phyloP scores from a whole-genome alignment of 2,113 vertebrate genomes.

The Ictalurus punctatus region DNA sequence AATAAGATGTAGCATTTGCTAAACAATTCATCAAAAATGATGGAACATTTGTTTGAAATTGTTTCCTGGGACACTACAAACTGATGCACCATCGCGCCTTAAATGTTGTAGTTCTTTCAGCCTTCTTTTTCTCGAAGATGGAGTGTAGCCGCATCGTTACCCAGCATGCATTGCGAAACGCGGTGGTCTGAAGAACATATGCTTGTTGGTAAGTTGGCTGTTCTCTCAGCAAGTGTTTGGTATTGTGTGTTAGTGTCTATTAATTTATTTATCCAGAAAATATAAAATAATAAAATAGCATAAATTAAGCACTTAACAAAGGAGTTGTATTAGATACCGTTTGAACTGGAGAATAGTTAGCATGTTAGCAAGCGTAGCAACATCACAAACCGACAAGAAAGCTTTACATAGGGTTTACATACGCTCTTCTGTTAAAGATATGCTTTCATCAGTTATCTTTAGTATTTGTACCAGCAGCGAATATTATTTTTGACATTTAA shows the following conservation, averaged over 20 bases:
- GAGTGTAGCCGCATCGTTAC: slow-evolving; percentile 39
- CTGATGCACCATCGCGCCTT: neutral
- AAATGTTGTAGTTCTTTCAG: slow-evolving; percentile 49
- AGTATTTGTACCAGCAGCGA: neutral
- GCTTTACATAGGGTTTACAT: neutral
- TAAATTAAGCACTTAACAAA: neutral
- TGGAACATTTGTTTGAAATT: neutral
- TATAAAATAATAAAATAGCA: neutral
- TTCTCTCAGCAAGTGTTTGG: neutral
- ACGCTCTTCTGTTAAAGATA: neutral
- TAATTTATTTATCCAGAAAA: neutral
- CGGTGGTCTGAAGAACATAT: slow-evolving; percentile 23
- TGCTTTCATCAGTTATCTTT: neutral
- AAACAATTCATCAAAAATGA: neutral
- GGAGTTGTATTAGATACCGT: neutral
- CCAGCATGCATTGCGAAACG: slow-evolving; percentile 45
- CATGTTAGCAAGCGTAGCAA: neutral
- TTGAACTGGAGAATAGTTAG: neutral
- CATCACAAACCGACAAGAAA: neutral
- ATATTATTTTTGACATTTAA: neutral
- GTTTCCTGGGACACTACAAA: slow-evolving; percentile 13
- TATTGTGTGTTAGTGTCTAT: neutral
- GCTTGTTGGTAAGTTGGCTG: slow-evolving; percentile 4
- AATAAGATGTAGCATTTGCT: neutral
- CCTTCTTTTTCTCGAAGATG: neutral